A percentile compares a stretch with the other conserved stretches of the same genome.
Evolutionary conservation across 2,113 vertebrate species (phyloP).

Genomic region (Pantherophis guttatus): DNA sequence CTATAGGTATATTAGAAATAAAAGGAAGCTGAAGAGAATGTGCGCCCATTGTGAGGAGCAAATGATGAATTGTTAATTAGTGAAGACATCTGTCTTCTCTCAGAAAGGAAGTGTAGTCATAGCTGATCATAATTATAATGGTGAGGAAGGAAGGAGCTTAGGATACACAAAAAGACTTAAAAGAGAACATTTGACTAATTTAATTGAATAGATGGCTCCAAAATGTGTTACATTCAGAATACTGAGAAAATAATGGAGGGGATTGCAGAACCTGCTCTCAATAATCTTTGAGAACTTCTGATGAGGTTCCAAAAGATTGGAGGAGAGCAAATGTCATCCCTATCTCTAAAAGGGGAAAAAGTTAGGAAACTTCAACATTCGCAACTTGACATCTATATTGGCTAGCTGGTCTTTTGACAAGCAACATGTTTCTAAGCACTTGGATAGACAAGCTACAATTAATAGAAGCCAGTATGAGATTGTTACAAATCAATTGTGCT

Average conservation of each 20-base stretch:
- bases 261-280: neutral
- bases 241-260: neutral
- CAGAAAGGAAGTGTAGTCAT: neutral
- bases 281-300: neutral
- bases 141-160: neutral
- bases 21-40: neutral
- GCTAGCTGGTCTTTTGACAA: neutral
- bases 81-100: neutral
- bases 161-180: neutral
- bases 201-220: neutral
- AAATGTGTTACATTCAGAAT: neutral
- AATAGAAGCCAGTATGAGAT: neutral
- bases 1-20: neutral
- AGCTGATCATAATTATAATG: neutral
- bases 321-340: neutral
- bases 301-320: neutral
- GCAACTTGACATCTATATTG: neutral
- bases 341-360: neutral
- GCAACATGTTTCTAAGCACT: neutral
- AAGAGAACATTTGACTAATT: neutral
- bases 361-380: neutral
- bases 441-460: neutral
- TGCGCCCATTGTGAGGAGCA: neutral
- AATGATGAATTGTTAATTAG: neutral
- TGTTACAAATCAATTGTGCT: neutral